Evolutionary conservation across 2,888 invertebrate species (phyloP).

Genomic region (Notodonta dromedarius): DNA sequence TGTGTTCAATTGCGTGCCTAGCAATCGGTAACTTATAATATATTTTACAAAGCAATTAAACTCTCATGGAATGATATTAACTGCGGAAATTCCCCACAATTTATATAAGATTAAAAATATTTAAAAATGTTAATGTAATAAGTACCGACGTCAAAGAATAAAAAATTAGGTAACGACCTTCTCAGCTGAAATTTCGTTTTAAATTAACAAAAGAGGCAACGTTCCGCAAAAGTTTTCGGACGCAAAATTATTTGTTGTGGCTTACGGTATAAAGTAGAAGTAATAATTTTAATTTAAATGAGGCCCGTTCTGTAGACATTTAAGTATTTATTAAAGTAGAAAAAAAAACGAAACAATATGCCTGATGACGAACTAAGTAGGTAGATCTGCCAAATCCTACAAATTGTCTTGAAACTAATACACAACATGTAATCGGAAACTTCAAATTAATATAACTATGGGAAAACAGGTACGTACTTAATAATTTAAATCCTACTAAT

Average conservation of each 20-base stretch:
- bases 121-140: constrained; percentile 10
- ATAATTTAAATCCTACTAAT: too few species aligned
- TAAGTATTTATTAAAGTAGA: constrained; percentile 32
- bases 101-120: not conserved
- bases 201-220: constrained; percentile 43
- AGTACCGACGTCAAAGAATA: constrained; percentile 24
- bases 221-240: constrained; percentile 33
- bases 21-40: too few species aligned
- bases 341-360: constrained; percentile 17
- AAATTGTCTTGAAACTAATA: too few species aligned
- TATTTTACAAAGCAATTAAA: not conserved
- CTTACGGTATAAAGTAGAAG: constrained; percentile 41
- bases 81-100: not conserved
- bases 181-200: constrained; percentile 29
- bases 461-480: too few species aligned
- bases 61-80: not conserved
- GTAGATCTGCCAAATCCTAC: too few species aligned
- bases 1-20: too few species aligned
- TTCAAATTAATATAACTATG: too few species aligned
- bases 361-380: not conserved
- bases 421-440: too few species aligned
- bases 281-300: constrained; percentile 47
- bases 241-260: constrained; percentile 42
- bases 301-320: constrained; percentile 28
- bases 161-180: constrained; percentile 18